phyloP scores from a whole-genome alignment of 2,888 invertebrate species.

The Campoplex capitator region DNA sequence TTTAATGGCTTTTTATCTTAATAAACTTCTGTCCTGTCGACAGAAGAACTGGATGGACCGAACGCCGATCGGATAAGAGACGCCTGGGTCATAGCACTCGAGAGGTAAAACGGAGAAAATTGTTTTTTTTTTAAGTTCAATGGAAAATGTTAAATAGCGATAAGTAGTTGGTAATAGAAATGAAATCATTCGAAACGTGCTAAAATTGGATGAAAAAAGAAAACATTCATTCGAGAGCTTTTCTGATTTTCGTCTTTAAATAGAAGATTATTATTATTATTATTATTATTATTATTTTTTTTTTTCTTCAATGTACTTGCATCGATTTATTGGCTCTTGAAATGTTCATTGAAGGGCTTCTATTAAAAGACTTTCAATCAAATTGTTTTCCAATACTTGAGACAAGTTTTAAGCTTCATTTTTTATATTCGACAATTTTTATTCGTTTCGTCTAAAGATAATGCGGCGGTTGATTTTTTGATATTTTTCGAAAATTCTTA shows the following conservation, averaged over 20 bases:
- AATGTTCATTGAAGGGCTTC: conserved; percentile 4
- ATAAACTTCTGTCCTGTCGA: conserved; percentile 71
- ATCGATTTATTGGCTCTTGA: conserved; percentile 21
- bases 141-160: not conserved
- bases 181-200: not conserved
- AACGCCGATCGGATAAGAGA: conserved; percentile 89
- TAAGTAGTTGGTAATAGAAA: not conserved
- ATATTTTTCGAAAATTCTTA: not conserved
- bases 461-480: not conserved
- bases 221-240: not conserved
- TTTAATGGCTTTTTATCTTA: conserved; percentile 46
- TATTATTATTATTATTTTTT: not conserved
- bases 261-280: not conserved
- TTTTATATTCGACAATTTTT: not conserved
- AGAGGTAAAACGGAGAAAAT: conserved; percentile 90
- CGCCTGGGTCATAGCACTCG: conserved; percentile 99
- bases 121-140: not conserved
- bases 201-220: not conserved
- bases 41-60: conserved; percentile 83
- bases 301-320: not conserved
- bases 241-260: not conserved
- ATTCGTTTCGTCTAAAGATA: not conserved
- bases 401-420: not conserved
- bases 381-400: conserved; percentile 13
- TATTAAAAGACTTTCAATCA: conserved; percentile 13